A percentile compares a stretch with the other conserved stretches of the same genome.
These are phyloP conservation scores for Marmota monax DNA, from an alignment of 2,113 vertebrate genomes.

Conservation along the genomic window DNA sequence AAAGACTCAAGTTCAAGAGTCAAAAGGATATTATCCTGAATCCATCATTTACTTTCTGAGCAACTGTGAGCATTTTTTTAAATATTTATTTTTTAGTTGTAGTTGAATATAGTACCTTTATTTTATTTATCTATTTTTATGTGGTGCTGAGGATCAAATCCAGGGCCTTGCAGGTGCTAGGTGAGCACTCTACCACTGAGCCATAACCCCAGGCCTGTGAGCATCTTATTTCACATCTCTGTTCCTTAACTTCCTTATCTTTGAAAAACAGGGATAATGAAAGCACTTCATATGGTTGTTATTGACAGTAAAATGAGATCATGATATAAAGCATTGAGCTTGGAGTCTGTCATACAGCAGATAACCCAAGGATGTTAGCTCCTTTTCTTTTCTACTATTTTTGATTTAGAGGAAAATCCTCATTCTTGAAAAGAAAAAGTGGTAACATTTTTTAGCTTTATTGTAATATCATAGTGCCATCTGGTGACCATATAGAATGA, in stretches of 20 bases:
- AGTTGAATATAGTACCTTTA: no score
- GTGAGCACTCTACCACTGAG: no score
- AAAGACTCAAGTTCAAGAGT: not conserved
- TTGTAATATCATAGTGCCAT: slow-evolving; percentile 76
- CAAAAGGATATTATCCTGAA: not conserved
- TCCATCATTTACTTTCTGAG: not conserved
- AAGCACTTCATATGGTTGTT: not conserved
- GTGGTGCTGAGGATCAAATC: no score
- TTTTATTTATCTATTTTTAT: no score
- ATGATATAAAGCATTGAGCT: not conserved
- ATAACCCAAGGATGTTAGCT: not conserved
- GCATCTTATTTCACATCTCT: not conserved
- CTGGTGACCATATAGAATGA: slow-evolving; percentile 73
- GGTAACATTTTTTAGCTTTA: slow-evolving; percentile 8
- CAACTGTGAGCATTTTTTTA: not conserved
- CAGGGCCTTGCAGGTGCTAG: no score
- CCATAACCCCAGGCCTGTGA: no score
- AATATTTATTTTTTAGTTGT: no score
- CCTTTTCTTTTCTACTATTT: not conserved
- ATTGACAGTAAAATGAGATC: slow-evolving; percentile 27
- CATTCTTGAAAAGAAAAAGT: not conserved
- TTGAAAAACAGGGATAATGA: not conserved
- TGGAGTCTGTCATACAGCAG: not conserved
- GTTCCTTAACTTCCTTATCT: slow-evolving; percentile 6
- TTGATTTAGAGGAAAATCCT: not conserved